phyloP scores from a whole-genome alignment of 2,797 vertebrate species.

The Numenius phaeopus region DNA sequence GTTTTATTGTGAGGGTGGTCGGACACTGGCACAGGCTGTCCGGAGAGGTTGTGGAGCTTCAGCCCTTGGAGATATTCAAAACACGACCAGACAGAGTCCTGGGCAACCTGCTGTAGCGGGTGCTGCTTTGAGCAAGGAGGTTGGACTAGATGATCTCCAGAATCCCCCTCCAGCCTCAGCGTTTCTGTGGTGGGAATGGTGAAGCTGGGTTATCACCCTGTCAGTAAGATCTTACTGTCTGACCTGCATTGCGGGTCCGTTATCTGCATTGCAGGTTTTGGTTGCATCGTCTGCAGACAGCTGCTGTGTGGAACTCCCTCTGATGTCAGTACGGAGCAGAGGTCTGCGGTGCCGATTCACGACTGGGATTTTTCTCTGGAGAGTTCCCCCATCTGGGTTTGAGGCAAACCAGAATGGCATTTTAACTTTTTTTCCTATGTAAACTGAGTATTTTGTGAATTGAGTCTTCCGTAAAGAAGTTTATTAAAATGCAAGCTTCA shows the following conservation, averaged over 20 bases:
- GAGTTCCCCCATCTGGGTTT: background rate
- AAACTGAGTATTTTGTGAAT: background rate
- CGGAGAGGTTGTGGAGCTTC: background rate
- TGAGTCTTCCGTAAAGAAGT: background rate
- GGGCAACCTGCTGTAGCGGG: background rate
- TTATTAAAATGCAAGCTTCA: background rate
- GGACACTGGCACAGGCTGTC: background rate
- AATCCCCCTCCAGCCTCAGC: background rate
- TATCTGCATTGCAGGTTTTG: slow-evolving; percentile 22
- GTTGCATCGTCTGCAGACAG: background rate
- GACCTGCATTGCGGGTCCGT: background rate
- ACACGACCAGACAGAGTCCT: too few relatives aligned
- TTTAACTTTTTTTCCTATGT: background rate
- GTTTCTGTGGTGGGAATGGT: background rate
- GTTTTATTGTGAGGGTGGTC: too few relatives aligned
- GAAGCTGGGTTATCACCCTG: background rate
- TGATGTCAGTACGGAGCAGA: background rate
- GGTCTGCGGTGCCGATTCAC: background rate
- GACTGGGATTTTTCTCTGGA: background rate
- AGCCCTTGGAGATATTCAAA: background rate
- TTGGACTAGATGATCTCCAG: background rate
- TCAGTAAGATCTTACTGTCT: background rate
- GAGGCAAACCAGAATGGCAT: background rate
- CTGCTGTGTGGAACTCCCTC: slow-evolving; percentile 14
- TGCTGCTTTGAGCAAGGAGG: background rate